phyloP scores from a whole-genome alignment of 1,140 invertebrate species.

The Lanistes nyassanus region DNA sequence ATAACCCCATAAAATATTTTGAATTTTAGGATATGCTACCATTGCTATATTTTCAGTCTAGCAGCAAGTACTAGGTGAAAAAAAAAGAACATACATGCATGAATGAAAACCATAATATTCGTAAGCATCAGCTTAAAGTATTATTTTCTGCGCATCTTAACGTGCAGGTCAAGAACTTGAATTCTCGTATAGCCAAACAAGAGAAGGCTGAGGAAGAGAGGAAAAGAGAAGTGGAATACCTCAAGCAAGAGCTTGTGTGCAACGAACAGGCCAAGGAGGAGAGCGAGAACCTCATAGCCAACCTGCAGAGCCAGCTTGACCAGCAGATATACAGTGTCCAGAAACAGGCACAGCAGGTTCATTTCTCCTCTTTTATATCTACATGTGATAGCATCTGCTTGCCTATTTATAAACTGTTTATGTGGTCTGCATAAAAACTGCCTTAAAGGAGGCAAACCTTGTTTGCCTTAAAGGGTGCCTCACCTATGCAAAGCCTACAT shows the following conservation, averaged over 20 bases:
- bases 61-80: too few species aligned
- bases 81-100: too few species aligned
- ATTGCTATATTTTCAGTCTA: too few species aligned
- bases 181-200: constrained; percentile 17
- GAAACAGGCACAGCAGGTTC: background rate
- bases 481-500: too few species aligned
- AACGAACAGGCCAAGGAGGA: constrained; percentile 17
- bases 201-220: constrained; percentile 26
- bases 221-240: constrained; percentile 15
- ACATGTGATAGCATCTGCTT: too few species aligned
- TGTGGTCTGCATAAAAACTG: too few species aligned
- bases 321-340: background rate
- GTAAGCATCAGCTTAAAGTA: too few species aligned
- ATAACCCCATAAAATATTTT: too few species aligned
- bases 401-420: too few species aligned
- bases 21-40: too few species aligned
- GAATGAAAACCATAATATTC: too few species aligned
- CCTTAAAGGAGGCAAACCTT: background rate
- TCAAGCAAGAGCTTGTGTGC: constrained; percentile 10
- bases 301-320: constrained; percentile 14
- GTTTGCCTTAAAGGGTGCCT: background rate
- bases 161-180: constrained; percentile 13
- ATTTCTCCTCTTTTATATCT: background rate
- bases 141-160: too few species aligned
- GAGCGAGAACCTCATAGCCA: constrained; percentile 7